Percentiles rank a stretch among this genome's conserved stretches.
phyloP scores from a whole-genome alignment of 2,113 vertebrate species.

The Protobothrops flavoviridis region DNA sequence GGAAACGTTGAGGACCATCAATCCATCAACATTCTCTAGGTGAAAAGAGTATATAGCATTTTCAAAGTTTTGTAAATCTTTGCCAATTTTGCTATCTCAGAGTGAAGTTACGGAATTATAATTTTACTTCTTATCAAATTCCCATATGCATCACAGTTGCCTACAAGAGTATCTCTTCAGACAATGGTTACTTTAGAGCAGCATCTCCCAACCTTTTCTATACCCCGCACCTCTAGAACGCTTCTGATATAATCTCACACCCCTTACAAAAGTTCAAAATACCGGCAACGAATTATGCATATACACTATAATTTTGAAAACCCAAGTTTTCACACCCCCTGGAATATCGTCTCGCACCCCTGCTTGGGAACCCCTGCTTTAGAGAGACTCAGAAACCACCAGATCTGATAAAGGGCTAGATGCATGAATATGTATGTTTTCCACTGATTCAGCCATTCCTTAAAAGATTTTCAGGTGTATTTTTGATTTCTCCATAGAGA shows the following conservation, averaged over 20 bases:
- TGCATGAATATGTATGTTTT: neutral
- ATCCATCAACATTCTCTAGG: fast-evolving
- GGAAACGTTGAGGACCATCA: fast-evolving
- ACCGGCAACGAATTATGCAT: too few relatives aligned
- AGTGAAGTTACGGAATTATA: neutral
- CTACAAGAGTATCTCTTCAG: neutral
- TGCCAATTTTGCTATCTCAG: neutral
- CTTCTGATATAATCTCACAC: too few relatives aligned
- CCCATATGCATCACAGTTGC: neutral
- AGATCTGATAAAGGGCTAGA: neutral
- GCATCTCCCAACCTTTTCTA: too few relatives aligned
- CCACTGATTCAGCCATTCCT: neutral
- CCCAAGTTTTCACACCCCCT: too few relatives aligned
- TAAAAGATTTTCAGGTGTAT: neutral
- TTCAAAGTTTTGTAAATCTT: neutral
- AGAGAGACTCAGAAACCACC: neutral
- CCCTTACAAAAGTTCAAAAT: too few relatives aligned
- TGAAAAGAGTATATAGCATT: neutral
- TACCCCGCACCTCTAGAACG: too few relatives aligned
- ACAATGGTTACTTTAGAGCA: neutral
- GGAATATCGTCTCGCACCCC: too few relatives aligned
- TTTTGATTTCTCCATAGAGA: neutral
- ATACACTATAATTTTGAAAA: too few relatives aligned
- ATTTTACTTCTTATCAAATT: neutral
- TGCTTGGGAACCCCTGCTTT: too few relatives aligned